Evolutionary conservation across 2,113 vertebrate species (phyloP), one percentile per base, ranked within the genome.

Genomic region (Stomatorhinus ivindoensis): DNA sequence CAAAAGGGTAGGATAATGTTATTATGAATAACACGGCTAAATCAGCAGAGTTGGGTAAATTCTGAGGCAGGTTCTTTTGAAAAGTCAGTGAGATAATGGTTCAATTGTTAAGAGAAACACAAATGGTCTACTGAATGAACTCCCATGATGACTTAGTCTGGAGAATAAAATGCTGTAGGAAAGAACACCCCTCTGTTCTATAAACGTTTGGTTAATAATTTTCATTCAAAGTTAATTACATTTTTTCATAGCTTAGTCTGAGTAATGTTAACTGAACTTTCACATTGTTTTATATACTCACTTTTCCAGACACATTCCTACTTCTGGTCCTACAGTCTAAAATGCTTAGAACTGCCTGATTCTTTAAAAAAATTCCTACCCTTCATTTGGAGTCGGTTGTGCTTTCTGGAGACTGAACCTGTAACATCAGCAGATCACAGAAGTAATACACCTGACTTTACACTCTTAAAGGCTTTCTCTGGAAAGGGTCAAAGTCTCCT

Each of bases 401-500:
- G 31, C 46, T 89, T 27, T 53, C 21, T 39, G 9, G 4, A 19
- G 27, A 61, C 87, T 84, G 21, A 50, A 15, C 76, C 82, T 47
- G 50, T 46, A 84, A 85, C 80, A 61, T 89, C 73, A 89, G 51
- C 39, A 89, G 50, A 89, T 83, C 73, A 89, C 31, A 44, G 80
- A 82, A 65, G 50, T 83, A 83, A 89, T 35, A 61, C 24, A 85
- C 61, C 87, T 73, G 61, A 35, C 15, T 42, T 39, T 90, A 11
- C 35, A 44, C 42, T 69, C 9, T 42, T 69, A 13, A 11, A 48
- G 31, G 21, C 44, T 76, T 82, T 65, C 83, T 83, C 44, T 51
- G 17, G 35, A 58, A 55, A 46, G 39, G 44, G 8, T 85, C 51
- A 39, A 27, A 53, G 76, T 11, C 48, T 8, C 10, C 44, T 42